Percentiles rank a stretch among this genome's conserved stretches.
Conservation (phyloP, 2,797 vertebrate species). For the Phylloscopus collybita region DNA sequence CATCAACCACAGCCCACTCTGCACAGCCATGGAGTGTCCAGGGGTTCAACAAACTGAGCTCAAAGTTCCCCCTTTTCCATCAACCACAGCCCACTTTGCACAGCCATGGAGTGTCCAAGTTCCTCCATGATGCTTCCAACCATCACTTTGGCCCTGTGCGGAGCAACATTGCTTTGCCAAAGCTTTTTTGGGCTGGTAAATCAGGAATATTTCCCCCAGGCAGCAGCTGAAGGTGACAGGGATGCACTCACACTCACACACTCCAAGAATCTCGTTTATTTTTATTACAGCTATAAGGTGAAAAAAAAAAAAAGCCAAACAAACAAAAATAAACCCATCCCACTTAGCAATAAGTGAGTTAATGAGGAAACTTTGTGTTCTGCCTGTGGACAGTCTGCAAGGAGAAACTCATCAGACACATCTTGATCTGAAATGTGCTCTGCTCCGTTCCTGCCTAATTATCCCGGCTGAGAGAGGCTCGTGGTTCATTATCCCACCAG, state of each 20-base stretch:
- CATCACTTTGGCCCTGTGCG: rapidly evolving
- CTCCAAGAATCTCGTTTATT: rapidly evolving
- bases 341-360: neutral
- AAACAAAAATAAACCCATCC: neutral
- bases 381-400: neutral
- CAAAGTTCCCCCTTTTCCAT: rapidly evolving
- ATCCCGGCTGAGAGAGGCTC: neutral
- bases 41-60: rapidly evolving
- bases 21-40: neutral
- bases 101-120: rapidly evolving
- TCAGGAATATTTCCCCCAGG: neutral
- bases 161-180: neutral
- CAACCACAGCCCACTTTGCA: neutral
- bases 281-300: neutral
- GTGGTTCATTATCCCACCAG: neutral
- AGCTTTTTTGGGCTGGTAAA: neutral
- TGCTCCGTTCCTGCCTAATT: neutral
- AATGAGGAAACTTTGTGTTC: neutral
- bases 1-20: neutral
- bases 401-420: constrained; percentile 10
- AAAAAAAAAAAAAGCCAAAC: rapidly evolving
- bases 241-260: rapidly evolving
- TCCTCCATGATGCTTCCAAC: no score
- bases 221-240: rapidly evolving
- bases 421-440: neutral